A percentile compares a stretch with the other conserved stretches of the same genome.
phyloP scores from a whole-genome alignment of 2,888 invertebrate genomes.

The Chironomus riparius region DNA sequence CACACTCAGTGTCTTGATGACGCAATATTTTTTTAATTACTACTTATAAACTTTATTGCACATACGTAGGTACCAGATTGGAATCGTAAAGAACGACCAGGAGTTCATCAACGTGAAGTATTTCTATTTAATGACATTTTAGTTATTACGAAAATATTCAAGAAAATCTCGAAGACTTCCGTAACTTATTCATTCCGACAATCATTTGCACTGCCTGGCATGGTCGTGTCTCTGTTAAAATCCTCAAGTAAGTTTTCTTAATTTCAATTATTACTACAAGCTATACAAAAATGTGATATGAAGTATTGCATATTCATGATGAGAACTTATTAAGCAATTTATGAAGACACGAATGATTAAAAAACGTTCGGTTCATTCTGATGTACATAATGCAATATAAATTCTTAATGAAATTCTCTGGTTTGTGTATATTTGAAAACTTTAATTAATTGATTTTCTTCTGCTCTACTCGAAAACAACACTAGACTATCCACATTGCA shows the following conservation, averaged over 20 bases:
- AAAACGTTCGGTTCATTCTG: constrained; percentile 17
- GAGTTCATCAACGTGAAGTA: constrained; percentile 65
- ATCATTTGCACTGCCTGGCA: constrained; percentile 86
- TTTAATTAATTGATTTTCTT: neutral
- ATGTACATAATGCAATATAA: neutral
- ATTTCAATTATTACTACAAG: too few species aligned
- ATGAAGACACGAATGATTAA: neutral
- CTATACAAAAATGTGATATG: neutral
- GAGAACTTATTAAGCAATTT: neutral
- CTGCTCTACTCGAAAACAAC: neutral
- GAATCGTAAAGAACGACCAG: constrained; percentile 87
- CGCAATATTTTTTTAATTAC: neutral
- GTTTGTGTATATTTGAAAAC: neutral
- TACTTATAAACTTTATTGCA: neutral
- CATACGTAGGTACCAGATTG: constrained; percentile 66
- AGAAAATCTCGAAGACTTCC: constrained; percentile 85
- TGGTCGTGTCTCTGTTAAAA: constrained; percentile 84
- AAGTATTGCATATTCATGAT: neutral
- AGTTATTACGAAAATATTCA: constrained; percentile 93
- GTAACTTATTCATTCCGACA: constrained; percentile 94
- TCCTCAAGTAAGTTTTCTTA: constrained; percentile 66
- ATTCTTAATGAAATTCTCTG: neutral
- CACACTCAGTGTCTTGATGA: neutral
- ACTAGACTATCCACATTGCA: constrained; percentile 88
- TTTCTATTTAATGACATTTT: constrained; percentile 97